Base-by-base conservation (phyloP, 1,140 invertebrate species). In the Bombus affinis region DNA sequence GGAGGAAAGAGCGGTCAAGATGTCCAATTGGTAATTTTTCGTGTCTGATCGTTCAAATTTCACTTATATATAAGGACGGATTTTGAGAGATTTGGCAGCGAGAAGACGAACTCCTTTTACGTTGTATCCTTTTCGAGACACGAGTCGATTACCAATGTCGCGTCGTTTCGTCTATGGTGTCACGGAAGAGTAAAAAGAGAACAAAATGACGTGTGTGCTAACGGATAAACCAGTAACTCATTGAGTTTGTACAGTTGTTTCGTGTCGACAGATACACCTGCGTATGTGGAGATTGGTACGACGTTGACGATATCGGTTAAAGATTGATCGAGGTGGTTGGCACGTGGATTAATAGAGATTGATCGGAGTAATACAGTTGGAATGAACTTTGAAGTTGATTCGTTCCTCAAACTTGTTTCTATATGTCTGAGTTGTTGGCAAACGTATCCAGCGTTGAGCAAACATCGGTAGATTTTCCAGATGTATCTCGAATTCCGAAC, bases 31-130 rank as follows among this genome's bases (percentile, higher is more conserved):
- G 6, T 18, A 0, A 47, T 18, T 47, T 6, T 18, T 47, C 47
- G 47, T 18, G 0, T 47, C 15, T 0, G 47, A 47, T 47, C 47
- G 47, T 18, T 47, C 47, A 47, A 47, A 47, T 13, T 47, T 47
- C 12, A 0, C 1, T 5, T 6, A 0, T 8, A 6, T 6, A 8
- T 8, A 8, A 22, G 47, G 0, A 22, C 6, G 18, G 6, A 8
- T 53, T 53, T 53, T 53, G 18, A 53, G 13, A 44, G 13, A 44
- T 44, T 44, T 44, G 13, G 15, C 44, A 0, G 3, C 44, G 44
- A 44, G 13, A 1, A 15, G 5, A 47, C 47, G 1, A 53, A 53
- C 5, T 53, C 0, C 2, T 2, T 0, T 22, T 22, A 22, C 18
- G 0, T 53, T 1, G 47, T 22, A 22, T 22, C 5, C 8, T 2